Conservation (phyloP, 2,797 vertebrate species). For the Hoplostethus atlanticus region DNA sequence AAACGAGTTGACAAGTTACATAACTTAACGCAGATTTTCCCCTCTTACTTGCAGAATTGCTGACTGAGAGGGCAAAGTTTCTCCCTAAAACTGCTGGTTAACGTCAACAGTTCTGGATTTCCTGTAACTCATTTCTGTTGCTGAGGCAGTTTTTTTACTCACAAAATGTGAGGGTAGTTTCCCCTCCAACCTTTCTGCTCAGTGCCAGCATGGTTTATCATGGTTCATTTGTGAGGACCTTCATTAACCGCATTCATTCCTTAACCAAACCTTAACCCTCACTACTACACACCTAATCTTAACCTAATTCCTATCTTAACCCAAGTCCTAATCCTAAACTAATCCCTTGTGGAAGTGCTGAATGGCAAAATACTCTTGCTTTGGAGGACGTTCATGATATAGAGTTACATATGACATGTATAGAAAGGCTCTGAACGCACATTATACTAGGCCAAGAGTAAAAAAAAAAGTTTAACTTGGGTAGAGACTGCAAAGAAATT, state of each 20-base stretch:
- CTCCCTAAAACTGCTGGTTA: slow-evolving; percentile 10
- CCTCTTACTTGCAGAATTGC: slow-evolving; percentile 22
- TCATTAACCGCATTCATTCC: too few relatives aligned
- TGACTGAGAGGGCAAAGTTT: slow-evolving; percentile 35
- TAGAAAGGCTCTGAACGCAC: neutral
- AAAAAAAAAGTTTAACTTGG: neutral
- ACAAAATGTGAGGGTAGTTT: too few relatives aligned
- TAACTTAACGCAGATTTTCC: slow-evolving; percentile 38
- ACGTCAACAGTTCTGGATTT: slow-evolving; percentile 35
- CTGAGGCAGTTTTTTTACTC: neutral
- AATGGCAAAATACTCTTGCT: too few relatives aligned
- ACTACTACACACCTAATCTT: too few relatives aligned
- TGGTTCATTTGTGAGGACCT: too few relatives aligned
- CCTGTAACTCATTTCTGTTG: slow-evolving; percentile 28
- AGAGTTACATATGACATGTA: neutral
- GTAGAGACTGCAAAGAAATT: neutral
- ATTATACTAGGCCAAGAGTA: slow-evolving; percentile 2
- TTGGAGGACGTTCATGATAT: too few relatives aligned
- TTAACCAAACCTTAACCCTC: too few relatives aligned
- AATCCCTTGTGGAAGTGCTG: too few relatives aligned
- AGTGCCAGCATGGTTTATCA: slow-evolving; percentile 30
- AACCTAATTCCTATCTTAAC: too few relatives aligned
- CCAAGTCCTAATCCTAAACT: too few relatives aligned
- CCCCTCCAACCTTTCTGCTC: slow-evolving; percentile 4
- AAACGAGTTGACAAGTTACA: slow-evolving; percentile 10